A percentile compares a stretch with the other conserved stretches of the same genome.
phyloP scores from a whole-genome alignment of 2,888 invertebrate genomes.

The Brachyptera risi region DNA sequence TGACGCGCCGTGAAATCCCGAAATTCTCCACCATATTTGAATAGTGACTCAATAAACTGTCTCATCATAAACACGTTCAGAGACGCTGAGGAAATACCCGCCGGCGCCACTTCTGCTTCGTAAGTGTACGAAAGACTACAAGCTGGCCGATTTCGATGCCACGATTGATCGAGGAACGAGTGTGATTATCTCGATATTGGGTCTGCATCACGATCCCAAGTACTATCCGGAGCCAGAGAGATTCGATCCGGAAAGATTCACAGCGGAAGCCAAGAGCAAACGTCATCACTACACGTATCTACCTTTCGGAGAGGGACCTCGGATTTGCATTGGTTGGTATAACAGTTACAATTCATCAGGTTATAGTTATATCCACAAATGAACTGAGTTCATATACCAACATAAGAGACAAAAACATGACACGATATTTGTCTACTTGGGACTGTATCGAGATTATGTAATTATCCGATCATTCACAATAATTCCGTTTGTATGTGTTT shows the following conservation, averaged over 20 bases:
- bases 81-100: constrained; percentile 17
- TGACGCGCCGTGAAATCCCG: no score
- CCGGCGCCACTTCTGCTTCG: constrained; percentile 2
- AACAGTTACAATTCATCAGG: no score
- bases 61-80: no score
- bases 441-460: no score
- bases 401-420: no score
- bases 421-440: no score
- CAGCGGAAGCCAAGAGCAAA: constrained; percentile 33
- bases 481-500: no score
- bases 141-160: constrained; percentile 39
- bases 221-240: constrained; percentile 38
- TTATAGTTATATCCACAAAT: no score
- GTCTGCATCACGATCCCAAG: constrained; percentile 37
- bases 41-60: no score
- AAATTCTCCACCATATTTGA: no score
- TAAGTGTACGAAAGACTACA: constrained; percentile 43
- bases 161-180: constrained; percentile 38
- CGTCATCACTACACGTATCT: constrained; percentile 31
- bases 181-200: constrained; percentile 34
- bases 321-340: constrained; percentile 22
- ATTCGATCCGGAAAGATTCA: constrained; percentile 40
- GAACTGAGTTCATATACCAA: no score
- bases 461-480: no score
- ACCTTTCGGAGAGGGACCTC: constrained; percentile 27